Conservation (phyloP, 2,797 vertebrate genomes). For the Cichlasoma orientale region DNA sequence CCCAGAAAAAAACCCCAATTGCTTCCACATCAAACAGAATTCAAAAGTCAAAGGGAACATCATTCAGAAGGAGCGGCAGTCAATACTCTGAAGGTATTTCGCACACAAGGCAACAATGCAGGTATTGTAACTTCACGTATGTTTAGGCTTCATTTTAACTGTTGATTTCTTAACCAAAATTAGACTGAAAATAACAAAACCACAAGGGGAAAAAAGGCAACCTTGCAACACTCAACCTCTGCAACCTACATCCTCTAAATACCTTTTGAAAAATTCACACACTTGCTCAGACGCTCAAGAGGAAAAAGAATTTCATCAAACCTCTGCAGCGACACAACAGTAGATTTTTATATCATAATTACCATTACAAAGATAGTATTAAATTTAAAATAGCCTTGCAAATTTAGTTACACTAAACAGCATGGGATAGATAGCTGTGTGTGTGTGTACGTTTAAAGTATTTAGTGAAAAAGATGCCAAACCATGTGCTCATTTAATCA, state of each 20-base stretch:
- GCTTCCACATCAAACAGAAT: slow-evolving; percentile 39
- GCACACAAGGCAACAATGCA: background rate
- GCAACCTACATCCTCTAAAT: slow-evolving; percentile 30
- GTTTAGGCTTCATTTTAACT: background rate
- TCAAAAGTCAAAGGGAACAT: slow-evolving; percentile 26
- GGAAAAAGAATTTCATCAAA: slow-evolving; percentile 43
- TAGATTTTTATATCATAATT: slow-evolving; percentile 56
- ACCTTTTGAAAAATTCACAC: slow-evolving; percentile 39
- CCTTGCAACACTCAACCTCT: background rate
- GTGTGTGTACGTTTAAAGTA: background rate
- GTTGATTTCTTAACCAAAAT: background rate
- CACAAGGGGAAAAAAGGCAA: background rate
- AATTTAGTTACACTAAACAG: slow-evolving; percentile 47
- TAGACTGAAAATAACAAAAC: background rate
- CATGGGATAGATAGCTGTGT: slow-evolving; percentile 5
- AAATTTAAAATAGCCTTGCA: slow-evolving; percentile 59
- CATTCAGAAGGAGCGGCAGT: background rate
- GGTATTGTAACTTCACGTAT: background rate
- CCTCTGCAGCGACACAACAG: slow-evolving; percentile 30
- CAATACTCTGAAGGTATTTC: background rate
- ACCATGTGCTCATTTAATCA: slow-evolving; percentile 29
- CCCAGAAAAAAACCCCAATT: background rate
- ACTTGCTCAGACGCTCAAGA: slow-evolving; percentile 8
- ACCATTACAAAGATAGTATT: slow-evolving; percentile 61
- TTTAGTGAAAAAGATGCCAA: slow-evolving; percentile 2